A percentile compares a stretch with the other conserved stretches of the same genome.
phyloP scores from a whole-genome alignment of 2,888 invertebrate genomes.

The Vanessa cardui region DNA sequence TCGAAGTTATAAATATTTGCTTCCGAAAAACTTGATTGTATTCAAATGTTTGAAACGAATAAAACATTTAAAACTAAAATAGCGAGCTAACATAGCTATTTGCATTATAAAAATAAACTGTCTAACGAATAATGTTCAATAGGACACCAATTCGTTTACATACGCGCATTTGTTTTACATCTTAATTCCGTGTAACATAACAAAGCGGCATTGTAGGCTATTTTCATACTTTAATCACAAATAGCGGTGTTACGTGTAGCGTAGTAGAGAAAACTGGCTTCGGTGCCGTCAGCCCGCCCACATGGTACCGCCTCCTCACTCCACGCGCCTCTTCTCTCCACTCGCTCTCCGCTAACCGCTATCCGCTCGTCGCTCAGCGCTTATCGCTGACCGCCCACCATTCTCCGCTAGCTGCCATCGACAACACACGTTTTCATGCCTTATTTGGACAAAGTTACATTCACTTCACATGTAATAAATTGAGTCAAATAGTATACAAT shows the following conservation, averaged over 20 bases:
- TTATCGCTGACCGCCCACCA: constrained; percentile 7
- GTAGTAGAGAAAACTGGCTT: constrained; percentile 73
- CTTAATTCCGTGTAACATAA: constrained; percentile 27
- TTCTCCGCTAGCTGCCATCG: neutral
- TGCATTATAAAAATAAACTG: constrained; percentile 56
- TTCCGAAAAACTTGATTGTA: neutral
- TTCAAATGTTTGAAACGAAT: constrained; percentile 35
- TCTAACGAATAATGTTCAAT: constrained; percentile 52
- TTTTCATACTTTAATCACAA: constrained; percentile 59
- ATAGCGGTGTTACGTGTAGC: constrained; percentile 70
- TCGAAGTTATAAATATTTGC: neutral
- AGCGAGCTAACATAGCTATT: constrained; percentile 31
- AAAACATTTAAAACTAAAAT: constrained; percentile 40
- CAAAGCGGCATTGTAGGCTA: constrained; percentile 61
- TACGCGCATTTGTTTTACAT: constrained; percentile 15
- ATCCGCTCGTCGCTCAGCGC: constrained; percentile 5
- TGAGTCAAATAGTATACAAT: constrained; percentile 4
- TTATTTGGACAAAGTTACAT: constrained; percentile 20
- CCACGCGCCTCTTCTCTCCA: constrained; percentile 1
- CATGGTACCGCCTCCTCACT: constrained; percentile 65
- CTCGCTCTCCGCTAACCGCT: neutral
- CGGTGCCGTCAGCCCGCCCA: constrained; percentile 60
- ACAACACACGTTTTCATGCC: constrained; percentile 11
- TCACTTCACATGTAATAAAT: constrained; percentile 17
- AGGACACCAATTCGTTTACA: constrained; percentile 23